Conservation (phyloP, 2,888 invertebrate species). For the Drosophila pullipes region DNA sequence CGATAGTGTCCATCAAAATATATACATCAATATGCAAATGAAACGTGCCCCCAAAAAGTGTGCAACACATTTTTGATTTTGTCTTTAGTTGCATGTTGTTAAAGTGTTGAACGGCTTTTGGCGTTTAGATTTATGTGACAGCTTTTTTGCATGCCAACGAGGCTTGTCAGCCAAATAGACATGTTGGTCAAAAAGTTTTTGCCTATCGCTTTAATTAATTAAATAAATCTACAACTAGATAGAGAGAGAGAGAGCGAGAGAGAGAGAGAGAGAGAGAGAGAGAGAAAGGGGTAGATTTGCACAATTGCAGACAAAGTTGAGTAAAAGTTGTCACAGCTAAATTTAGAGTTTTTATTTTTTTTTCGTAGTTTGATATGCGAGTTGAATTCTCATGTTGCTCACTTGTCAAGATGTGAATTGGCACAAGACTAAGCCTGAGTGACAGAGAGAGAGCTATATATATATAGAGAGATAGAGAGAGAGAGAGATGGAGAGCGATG, state of each 20-base stretch:
- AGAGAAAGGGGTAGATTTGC: slow-evolving; percentile 25
- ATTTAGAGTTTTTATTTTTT: slow-evolving; percentile 35
- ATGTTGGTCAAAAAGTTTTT: slow-evolving; percentile 60
- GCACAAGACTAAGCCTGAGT: slow-evolving; percentile 49
- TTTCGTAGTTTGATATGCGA: slow-evolving; percentile 63
- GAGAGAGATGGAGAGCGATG: slow-evolving; percentile 2
- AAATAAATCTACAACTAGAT: slow-evolving; percentile 69
- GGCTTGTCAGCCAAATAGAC: slow-evolving; percentile 25
- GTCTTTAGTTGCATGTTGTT: slow-evolving; percentile 41
- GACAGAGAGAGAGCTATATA: not conserved
- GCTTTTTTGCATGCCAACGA: slow-evolving; percentile 22
- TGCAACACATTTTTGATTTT: slow-evolving; percentile 30
- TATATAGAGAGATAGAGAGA: not conserved
- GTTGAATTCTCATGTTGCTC: slow-evolving; percentile 78
- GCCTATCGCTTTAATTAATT: slow-evolving; percentile 75
- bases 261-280: slow-evolving; percentile 15
- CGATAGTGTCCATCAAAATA: slow-evolving; percentile 21
- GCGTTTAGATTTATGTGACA: slow-evolving; percentile 64
- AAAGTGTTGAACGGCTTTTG: slow-evolving; percentile 70
- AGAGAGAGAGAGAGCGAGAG: not conserved
- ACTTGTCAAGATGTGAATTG: slow-evolving; percentile 80
- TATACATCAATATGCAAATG: slow-evolving; percentile 58
- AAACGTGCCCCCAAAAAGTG: slow-evolving; percentile 23
- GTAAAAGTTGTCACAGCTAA: slow-evolving; percentile 68
- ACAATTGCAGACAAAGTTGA: slow-evolving; percentile 61